A percentile compares a stretch with the other conserved stretches of the same genome.
These are phyloP conservation scores for Tursiops truncatus DNA, from an alignment of 2,113 vertebrate genomes.

Conservation along the genomic window DNA sequence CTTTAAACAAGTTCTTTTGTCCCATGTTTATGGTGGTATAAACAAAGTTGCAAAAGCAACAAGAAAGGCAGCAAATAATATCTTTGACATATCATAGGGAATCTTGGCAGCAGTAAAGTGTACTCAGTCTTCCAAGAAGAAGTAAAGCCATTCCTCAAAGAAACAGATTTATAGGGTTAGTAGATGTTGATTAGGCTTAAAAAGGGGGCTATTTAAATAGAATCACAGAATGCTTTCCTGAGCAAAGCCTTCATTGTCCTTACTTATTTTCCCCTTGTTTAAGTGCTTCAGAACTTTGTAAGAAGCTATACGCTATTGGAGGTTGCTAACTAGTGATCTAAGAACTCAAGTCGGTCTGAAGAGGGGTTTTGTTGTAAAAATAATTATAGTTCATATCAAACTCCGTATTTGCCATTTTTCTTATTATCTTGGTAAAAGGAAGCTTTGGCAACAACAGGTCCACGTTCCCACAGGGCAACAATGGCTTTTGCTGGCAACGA, in stretches of 20 bases:
- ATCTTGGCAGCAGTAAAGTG: conserved; percentile 55
- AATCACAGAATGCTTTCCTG: not conserved
- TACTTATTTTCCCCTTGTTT: not conserved
- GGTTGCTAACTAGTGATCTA: not conserved
- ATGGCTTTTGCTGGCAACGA: not conserved
- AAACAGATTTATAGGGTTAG: conserved; percentile 46
- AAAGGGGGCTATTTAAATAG: not conserved
- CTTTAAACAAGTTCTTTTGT: conserved; percentile 72
- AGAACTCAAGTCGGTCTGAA: not conserved
- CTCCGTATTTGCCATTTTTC: not conserved
- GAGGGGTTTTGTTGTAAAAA: not conserved
- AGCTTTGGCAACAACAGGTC: not conserved
- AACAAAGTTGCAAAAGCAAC: conserved; percentile 39
- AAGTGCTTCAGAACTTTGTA: not conserved
- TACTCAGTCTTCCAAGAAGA: conserved; percentile 55
- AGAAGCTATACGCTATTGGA: not conserved
- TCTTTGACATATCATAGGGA: conserved; percentile 58
- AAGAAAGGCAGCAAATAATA: conserved; percentile 46
- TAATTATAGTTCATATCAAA: not conserved
- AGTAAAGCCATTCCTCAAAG: conserved; percentile 41
- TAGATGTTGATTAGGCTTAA: conserved; percentile 33
- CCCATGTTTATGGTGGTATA: conserved; percentile 61
- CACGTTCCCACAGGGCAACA: not conserved
- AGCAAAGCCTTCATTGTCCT: not conserved
- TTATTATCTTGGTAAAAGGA: not conserved